Conservation (phyloP, 2,797 vertebrate species). For the Hylomyscus alleni region DNA sequence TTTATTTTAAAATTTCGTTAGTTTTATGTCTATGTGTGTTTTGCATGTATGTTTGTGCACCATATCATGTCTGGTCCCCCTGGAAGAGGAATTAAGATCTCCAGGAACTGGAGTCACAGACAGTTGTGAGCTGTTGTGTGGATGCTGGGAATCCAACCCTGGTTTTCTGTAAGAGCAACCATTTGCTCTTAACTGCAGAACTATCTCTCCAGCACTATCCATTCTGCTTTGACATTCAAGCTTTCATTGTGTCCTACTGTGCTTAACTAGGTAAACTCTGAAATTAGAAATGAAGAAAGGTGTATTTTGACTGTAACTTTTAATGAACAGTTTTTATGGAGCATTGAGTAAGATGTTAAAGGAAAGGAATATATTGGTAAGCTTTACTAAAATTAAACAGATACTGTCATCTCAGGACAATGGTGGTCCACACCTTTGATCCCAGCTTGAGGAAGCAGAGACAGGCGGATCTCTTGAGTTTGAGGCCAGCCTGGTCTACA, state of each 20-base stretch:
- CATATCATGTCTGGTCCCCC: background rate
- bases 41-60: background rate
- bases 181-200: background rate
- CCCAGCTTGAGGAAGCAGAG: background rate
- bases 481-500: background rate
- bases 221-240: background rate
- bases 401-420: background rate
- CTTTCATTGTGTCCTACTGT: slow-evolving; percentile 19
- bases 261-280: background rate
- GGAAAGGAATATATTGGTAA: slow-evolving; percentile 10
- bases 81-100: background rate
- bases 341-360: background rate
- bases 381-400: slow-evolving; percentile 28
- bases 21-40: background rate
- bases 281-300: slow-evolving; percentile 36
- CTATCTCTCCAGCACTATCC: background rate
- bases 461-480: background rate
- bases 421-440: background rate
- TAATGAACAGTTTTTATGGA: slow-evolving; percentile 20
- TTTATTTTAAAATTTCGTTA: slow-evolving; percentile 20
- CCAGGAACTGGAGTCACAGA: background rate
- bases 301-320: background rate
- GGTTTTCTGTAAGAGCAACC: background rate
- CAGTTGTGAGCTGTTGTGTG: background rate
- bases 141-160: background rate